Conservation (phyloP, 2,797 vertebrate genomes). For the Arctocebus calabarensis region DNA sequence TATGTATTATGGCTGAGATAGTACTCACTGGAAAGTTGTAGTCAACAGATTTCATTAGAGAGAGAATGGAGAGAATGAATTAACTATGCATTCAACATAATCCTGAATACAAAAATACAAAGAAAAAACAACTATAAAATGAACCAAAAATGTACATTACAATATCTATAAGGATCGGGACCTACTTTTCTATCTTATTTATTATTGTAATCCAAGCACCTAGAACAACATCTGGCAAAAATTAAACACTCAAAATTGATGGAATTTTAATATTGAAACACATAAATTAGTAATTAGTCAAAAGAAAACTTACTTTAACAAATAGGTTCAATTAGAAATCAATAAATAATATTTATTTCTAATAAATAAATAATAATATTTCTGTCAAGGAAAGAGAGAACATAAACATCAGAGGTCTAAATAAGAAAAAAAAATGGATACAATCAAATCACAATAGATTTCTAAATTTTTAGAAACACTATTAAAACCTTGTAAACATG, state of each 20-base stretch:
- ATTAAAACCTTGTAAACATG: background rate
- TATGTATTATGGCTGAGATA: background rate
- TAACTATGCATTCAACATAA: background rate
- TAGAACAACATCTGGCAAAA: background rate
- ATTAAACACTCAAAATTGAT: background rate
- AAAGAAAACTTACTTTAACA: background rate
- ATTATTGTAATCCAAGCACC: background rate
- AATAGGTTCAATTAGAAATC: background rate
- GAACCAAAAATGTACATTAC: background rate
- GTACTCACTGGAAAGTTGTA: background rate
- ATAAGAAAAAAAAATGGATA: background rate
- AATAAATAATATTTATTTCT: background rate
- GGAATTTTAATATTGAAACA: background rate
- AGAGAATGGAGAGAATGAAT: background rate
- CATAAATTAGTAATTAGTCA: background rate
- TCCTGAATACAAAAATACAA: background rate
- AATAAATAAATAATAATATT: background rate
- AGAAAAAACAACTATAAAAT: background rate
- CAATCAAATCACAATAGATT: background rate
- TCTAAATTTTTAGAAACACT: background rate
- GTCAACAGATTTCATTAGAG: background rate
- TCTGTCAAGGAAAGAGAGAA: background rate
- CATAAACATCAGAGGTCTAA: background rate
- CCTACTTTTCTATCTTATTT: background rate
- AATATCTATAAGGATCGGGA: background rate